Evolutionary conservation across 2,113 vertebrate genomes (phyloP).

Genomic region (Chrysochloris asiatica): DNA sequence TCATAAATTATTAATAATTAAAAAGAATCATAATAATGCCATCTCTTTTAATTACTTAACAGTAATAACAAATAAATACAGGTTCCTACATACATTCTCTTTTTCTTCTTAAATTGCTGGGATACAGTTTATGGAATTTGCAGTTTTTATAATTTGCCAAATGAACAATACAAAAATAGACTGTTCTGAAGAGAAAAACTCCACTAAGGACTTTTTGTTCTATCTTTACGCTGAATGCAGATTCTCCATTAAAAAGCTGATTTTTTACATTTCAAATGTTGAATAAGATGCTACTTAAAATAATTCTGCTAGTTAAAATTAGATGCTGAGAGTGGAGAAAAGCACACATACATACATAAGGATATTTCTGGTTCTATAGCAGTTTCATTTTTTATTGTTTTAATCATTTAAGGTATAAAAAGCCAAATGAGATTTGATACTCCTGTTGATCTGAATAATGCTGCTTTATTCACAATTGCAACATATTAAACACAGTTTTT

Average conservation of each 20-base stretch:
- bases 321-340: slow-evolving; percentile 12
- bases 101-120: slow-evolving; percentile 9
- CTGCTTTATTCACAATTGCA: slow-evolving; percentile 27
- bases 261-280: slow-evolving; percentile 68
- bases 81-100: too few species aligned
- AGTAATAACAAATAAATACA: too few species aligned
- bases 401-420: slow-evolving; percentile 48
- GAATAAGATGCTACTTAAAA: slow-evolving; percentile 66
- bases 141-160: slow-evolving; percentile 66
- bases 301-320: slow-evolving; percentile 63
- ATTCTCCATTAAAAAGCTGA: slow-evolving; percentile 65
- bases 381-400: slow-evolving; percentile 22
- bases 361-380: slow-evolving; percentile 32
- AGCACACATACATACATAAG: background rate
- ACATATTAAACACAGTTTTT: slow-evolving; percentile 23
- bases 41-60: too few species aligned
- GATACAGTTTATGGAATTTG: slow-evolving; percentile 54
- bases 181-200: slow-evolving; percentile 43
- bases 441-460: slow-evolving; percentile 22
- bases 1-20: too few species aligned
- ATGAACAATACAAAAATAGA: slow-evolving; percentile 59
- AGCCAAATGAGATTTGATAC: slow-evolving; percentile 4
- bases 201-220: slow-evolving; percentile 66
- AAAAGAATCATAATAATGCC: too few species aligned
- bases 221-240: slow-evolving; percentile 60